phyloP scores from a whole-genome alignment of 2,888 invertebrate genomes.

The Leucania comma region DNA sequence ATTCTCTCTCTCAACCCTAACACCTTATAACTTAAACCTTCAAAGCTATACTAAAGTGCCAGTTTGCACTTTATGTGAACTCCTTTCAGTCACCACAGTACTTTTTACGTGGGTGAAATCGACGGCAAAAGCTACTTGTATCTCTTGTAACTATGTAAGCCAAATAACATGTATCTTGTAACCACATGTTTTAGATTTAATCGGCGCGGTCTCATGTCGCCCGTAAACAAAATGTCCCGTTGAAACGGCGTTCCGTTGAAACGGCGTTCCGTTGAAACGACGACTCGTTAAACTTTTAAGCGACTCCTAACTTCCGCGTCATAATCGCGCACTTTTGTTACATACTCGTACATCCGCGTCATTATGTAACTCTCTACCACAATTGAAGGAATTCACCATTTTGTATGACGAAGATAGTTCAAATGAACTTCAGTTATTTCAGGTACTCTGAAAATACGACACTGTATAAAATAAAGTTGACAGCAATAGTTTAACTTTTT shows the following conservation, averaged over 20 bases:
- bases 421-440: neutral
- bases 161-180: slow-evolving; percentile 39
- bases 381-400: slow-evolving; percentile 18
- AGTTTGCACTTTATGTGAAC: too few relatives aligned
- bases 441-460: neutral
- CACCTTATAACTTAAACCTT: too few relatives aligned
- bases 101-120: too few relatives aligned
- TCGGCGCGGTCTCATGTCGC: slow-evolving; percentile 68
- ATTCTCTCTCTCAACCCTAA: too few relatives aligned
- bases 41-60: too few relatives aligned
- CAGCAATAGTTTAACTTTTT: neutral
- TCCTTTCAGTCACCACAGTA: neutral
- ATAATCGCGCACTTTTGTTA: slow-evolving; percentile 67
- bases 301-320: slow-evolving; percentile 69
- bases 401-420: neutral
- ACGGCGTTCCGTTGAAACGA: slow-evolving; percentile 65
- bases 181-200: slow-evolving; percentile 68
- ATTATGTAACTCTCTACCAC: slow-evolving; percentile 26
- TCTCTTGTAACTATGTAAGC: slow-evolving; percentile 37
- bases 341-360: slow-evolving; percentile 24
- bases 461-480: neutral
- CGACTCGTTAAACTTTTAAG: slow-evolving; percentile 76
- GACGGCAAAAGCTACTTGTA: neutral
- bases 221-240: slow-evolving; percentile 71
- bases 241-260: slow-evolving; percentile 75